A percentile compares a stretch with the other conserved stretches of the same genome.
These are phyloP conservation scores for Myotis brandtii DNA, from an alignment of 2,113 vertebrate genomes.

Conservation along the genomic window DNA sequence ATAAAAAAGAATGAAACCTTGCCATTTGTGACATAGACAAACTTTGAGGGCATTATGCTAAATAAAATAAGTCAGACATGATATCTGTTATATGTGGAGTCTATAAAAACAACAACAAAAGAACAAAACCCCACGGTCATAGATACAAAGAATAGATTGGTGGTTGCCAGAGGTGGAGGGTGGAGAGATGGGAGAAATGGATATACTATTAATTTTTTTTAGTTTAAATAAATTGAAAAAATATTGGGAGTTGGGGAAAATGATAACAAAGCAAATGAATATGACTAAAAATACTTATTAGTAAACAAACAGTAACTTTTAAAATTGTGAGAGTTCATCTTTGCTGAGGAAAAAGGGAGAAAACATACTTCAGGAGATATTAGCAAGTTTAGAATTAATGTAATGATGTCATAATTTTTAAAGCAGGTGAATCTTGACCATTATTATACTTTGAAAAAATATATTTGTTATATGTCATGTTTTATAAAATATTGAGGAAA, in stretches of 20 bases:
- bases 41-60: no score
- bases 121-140: not conserved
- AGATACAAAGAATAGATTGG: not conserved
- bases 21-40: no score
- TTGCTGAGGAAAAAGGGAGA: not conserved
- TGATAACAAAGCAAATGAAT: slow-evolving; percentile 36
- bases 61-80: no score
- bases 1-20: no score
- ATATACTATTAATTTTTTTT: no score
- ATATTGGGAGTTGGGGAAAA: not conserved
- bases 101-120: no score
- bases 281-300: not conserved
- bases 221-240: not conserved
- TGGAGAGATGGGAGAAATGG: no score
- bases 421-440: slow-evolving; percentile 9
- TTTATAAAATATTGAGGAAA: not conserved
- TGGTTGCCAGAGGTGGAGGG: no score
- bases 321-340: not conserved
- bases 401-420: not conserved
- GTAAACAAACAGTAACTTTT: not conserved
- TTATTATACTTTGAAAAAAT: not conserved
- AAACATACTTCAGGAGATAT: not conserved
- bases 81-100: no score
- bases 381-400: not conserved
- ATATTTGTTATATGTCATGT: not conserved